Percentiles rank a stretch among this genome's conserved stretches.
phyloP scores from a whole-genome alignment of 2,888 invertebrate genomes.

The Drosophila paranaensis region DNA sequence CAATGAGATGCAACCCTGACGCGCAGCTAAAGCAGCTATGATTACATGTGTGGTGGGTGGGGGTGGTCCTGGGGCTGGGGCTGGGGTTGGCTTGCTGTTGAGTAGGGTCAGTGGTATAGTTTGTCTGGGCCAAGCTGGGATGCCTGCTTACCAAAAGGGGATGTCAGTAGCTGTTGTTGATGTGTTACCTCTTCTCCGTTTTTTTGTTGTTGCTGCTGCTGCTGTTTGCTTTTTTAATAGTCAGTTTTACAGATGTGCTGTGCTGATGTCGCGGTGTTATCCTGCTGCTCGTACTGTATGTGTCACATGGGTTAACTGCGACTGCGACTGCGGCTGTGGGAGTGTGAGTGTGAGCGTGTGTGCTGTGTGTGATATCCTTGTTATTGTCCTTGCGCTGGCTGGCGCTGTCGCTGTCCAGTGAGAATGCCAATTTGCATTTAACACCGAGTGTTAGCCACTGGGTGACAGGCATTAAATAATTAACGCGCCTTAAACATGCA shows the following conservation, averaged over 20 bases:
- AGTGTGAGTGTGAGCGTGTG: constrained; percentile 16
- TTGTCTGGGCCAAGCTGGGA: constrained; percentile 5
- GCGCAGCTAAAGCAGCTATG: constrained; percentile 41
- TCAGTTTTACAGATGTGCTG: constrained; percentile 45
- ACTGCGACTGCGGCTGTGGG: constrained; percentile 2
- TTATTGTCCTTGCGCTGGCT: constrained; percentile 43
- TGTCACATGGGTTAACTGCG: constrained; percentile 54
- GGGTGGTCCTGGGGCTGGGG: constrained; percentile 13
- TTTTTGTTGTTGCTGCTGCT: not conserved
- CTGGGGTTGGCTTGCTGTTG: not conserved
- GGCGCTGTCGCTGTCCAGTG: constrained; percentile 49
- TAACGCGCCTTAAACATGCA: constrained; percentile 75
- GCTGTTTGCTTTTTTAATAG: constrained; percentile 17
- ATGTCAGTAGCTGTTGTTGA: not conserved
- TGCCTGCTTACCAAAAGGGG: constrained; percentile 38
- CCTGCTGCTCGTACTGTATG: constrained; percentile 26
- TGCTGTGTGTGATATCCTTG: constrained; percentile 52
- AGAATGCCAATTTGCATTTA: constrained; percentile 84
- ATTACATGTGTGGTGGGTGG: constrained; percentile 20
- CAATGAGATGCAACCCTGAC: constrained; percentile 47
- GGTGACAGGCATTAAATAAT: constrained; percentile 85
- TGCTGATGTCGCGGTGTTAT: constrained; percentile 25
- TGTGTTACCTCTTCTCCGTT: constrained; percentile 3
- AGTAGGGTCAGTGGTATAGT: constrained; percentile 28
- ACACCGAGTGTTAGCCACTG: constrained; percentile 84